Percentiles rank a stretch among this genome's conserved stretches.
phyloP scores from a whole-genome alignment of 1,140 invertebrate species.

The Micrasema minimum region DNA sequence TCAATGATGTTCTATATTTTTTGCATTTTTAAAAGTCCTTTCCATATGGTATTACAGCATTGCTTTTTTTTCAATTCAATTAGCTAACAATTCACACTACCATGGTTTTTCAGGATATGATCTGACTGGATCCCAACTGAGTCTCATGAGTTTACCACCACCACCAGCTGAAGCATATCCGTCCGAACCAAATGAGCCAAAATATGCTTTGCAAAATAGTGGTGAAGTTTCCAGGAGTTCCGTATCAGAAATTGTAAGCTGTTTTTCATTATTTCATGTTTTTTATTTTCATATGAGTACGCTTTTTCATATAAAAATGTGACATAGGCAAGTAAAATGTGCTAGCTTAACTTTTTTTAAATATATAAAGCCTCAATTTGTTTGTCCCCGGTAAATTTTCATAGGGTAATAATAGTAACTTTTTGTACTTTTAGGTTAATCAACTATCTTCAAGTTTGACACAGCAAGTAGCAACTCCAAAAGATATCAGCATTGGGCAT shows the following conservation, averaged over 20 bases:
- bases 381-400: too few species aligned
- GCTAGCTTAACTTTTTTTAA: too few species aligned
- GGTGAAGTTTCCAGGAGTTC: background rate
- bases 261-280: too few species aligned
- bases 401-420: too few species aligned
- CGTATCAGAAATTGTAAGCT: constrained; percentile 39
- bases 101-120: constrained; percentile 57
- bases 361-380: too few species aligned
- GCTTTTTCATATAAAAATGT: too few species aligned
- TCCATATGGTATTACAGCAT: constrained; percentile 45
- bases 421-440: constrained; percentile 27
- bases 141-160: constrained; percentile 74
- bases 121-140: constrained; percentile 75
- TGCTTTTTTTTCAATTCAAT: background rate
- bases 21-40: background rate
- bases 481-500: background rate
- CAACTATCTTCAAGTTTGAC: constrained; percentile 27
- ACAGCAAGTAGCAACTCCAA: constrained; percentile 19
- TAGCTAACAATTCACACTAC: background rate
- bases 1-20: constrained; percentile 11
- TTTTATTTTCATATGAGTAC: too few species aligned
- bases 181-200: constrained; percentile 2
- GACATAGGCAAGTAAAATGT: too few species aligned
- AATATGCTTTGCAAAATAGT: background rate
- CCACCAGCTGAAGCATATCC: constrained; percentile 57